Evolutionary conservation across 2,888 invertebrate species (phyloP).

Genomic region (Agapostemon virescens): DNA sequence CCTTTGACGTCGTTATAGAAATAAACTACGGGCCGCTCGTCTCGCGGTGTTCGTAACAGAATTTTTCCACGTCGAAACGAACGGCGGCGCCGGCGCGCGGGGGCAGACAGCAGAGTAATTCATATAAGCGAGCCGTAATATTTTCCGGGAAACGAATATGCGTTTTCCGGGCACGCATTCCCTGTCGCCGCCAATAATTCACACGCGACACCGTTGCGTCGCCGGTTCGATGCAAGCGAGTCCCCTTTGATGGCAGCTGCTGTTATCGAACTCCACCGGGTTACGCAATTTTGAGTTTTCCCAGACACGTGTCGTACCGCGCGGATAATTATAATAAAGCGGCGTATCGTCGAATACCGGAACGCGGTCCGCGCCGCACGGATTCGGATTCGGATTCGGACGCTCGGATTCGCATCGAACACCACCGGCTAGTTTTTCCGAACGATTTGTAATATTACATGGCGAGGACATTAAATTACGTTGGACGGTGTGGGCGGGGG

Average conservation of each 20-base stretch:
- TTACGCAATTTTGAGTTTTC: slow-evolving; percentile 59
- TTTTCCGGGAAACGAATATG: slow-evolving; percentile 19
- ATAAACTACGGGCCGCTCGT: neutral
- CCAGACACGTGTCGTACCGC: slow-evolving; percentile 36
- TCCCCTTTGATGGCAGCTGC: slow-evolving; percentile 39
- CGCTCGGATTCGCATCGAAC: neutral
- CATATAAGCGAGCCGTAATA: slow-evolving; percentile 8
- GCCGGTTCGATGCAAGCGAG: slow-evolving; percentile 21
- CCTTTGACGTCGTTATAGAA: neutral
- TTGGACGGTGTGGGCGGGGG: too few species aligned
- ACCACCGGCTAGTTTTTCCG: slow-evolving; percentile 25
- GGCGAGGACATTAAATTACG: neutral
- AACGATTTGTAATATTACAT: slow-evolving; percentile 18
- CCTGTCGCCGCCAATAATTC: slow-evolving; percentile 21
- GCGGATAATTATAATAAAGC: slow-evolving; percentile 54
- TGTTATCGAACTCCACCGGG: slow-evolving; percentile 53
- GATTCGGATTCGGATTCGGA: too few species aligned
- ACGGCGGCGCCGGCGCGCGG: neutral
- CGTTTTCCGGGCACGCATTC: slow-evolving; percentile 4
- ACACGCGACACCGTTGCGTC: slow-evolving; percentile 8
- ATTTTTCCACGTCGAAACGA: slow-evolving; percentile 1
- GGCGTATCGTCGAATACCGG: slow-evolving; percentile 41
- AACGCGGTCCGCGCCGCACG: slow-evolving; percentile 4
- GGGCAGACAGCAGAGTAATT: neutral
- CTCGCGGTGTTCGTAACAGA: neutral